Conservation (phyloP, 2,888 invertebrate genomes). For the Lapara coniferarum region DNA sequence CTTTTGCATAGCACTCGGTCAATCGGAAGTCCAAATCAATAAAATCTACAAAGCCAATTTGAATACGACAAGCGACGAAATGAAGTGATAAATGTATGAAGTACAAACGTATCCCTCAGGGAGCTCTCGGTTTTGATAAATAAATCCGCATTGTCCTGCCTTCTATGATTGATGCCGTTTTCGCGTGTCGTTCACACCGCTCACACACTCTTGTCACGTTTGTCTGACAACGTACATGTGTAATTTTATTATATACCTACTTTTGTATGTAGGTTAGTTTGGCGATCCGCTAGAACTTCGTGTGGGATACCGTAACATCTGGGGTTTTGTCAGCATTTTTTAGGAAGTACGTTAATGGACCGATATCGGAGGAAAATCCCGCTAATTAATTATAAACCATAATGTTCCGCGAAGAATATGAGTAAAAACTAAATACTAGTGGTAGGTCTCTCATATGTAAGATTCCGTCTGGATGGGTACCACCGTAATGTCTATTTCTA, state of each 20-base stretch:
- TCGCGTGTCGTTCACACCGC: constrained; percentile 61
- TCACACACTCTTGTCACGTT: constrained; percentile 36
- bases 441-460: too few species aligned
- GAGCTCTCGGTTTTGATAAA: constrained; percentile 56
- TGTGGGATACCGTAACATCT: background rate
- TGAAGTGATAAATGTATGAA: constrained; percentile 60
- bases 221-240: constrained; percentile 15
- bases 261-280: constrained; percentile 1
- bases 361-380: too few species aligned
- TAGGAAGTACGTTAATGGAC: too few species aligned
- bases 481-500: too few species aligned
- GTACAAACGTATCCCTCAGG: constrained; percentile 51
- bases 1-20: too few species aligned
- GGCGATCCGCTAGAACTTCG: background rate
- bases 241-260: constrained; percentile 22
- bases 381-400: too few species aligned
- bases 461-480: too few species aligned
- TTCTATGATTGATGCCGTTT: constrained; percentile 70
- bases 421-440: too few species aligned
- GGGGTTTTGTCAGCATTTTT: too few species aligned
- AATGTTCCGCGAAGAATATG: too few species aligned
- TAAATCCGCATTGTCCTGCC: constrained; percentile 62
- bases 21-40: background rate
- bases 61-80: constrained; percentile 30
- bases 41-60: constrained; percentile 1